Conservation (phyloP, 2,113 vertebrate genomes). For the Syrmaticus mikado region DNA sequence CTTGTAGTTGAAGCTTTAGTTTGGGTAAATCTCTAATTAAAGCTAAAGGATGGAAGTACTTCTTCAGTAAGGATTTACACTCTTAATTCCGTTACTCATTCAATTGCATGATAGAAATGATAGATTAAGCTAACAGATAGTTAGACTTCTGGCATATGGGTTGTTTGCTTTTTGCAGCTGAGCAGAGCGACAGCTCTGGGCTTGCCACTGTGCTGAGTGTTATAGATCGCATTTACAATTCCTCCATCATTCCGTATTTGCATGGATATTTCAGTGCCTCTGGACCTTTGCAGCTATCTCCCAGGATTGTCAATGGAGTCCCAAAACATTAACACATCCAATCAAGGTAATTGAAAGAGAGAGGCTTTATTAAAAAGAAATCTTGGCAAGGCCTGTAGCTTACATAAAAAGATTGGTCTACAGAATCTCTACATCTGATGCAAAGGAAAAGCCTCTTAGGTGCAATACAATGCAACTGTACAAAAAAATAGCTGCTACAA, state of each 20-base stretch:
- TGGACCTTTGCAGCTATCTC: constrained; percentile 67
- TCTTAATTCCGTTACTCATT: constrained; percentile 33
- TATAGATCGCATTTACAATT: constrained; percentile 66
- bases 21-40: constrained; percentile 36
- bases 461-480: not conserved
- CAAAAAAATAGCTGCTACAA: not conserved
- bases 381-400: constrained; percentile 18
- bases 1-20: not conserved
- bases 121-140: constrained; percentile 45
- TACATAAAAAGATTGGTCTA: constrained; percentile 14
- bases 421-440: constrained; percentile 16
- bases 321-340: constrained; percentile 56
- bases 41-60: constrained; percentile 14
- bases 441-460: not conserved
- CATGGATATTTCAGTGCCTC: constrained; percentile 66
- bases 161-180: constrained; percentile 74
- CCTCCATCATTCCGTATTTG: constrained; percentile 73
- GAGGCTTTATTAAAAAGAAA: constrained; percentile 55
- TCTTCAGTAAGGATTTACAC: constrained; percentile 14
- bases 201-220: constrained; percentile 54
- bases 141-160: constrained; percentile 68
- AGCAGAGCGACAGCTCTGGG: constrained; percentile 71
- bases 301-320: constrained; percentile 63
- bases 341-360: constrained; percentile 71
- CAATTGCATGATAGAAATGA: constrained; percentile 38